These are phyloP conservation scores for Poeciliopsis occidentalis DNA, from an alignment of 2,113 vertebrate genomes.

Conservation along the genomic window DNA sequence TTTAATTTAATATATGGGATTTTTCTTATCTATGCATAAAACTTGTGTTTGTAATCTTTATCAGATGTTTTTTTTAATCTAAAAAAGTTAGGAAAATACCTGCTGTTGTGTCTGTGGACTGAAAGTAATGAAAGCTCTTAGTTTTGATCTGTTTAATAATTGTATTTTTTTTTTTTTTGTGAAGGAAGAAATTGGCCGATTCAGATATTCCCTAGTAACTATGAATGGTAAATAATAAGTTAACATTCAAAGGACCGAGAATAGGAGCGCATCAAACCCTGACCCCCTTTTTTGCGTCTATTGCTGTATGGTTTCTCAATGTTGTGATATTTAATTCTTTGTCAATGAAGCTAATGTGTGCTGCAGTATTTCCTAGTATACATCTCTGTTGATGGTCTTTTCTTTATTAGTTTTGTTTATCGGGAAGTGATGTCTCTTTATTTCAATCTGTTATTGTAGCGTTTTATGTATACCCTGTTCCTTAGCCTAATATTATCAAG, in stretches of 20 bases:
- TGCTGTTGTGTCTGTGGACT: background rate
- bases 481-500: constrained; percentile 95
- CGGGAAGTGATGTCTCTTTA: constrained; percentile 80
- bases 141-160: background rate
- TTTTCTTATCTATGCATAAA: background rate
- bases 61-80: background rate
- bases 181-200: background rate
- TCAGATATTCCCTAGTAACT: background rate
- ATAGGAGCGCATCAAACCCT: constrained; percentile 82
- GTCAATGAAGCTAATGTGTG: constrained; percentile 89
- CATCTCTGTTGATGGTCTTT: constrained; percentile 83
- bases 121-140: background rate
- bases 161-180: background rate
- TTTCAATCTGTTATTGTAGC: constrained; percentile 90
- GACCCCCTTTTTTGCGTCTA: constrained; percentile 81
- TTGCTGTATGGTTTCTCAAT: constrained; percentile 91
- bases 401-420: constrained; percentile 83
- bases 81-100: background rate
- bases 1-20: background rate
- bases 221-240: background rate
- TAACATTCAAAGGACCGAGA: constrained; percentile 75
- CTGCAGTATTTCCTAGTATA: constrained; percentile 93
- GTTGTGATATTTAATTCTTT: constrained; percentile 92
- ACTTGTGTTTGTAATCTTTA: background rate
- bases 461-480: constrained; percentile 89